Percentiles rank a stretch among this genome's conserved stretches.
These are phyloP conservation scores for Gila orcuttii DNA, from an alignment of 2,113 vertebrate genomes.

Conservation along the genomic window DNA sequence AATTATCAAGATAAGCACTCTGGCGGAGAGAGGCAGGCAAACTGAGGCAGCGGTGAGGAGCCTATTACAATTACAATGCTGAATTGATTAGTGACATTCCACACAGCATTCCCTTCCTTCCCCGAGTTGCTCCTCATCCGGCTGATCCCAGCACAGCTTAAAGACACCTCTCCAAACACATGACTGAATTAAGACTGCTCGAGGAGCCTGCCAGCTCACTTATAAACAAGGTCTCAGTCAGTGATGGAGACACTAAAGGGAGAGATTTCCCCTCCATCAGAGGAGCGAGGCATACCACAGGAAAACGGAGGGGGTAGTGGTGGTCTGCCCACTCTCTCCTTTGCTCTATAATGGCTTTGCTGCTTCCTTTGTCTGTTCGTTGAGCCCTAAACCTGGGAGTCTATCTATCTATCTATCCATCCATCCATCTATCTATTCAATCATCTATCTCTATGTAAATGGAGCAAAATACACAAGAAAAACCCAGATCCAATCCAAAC, in stretches of 20 bases:
- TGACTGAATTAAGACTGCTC: constrained; percentile 19
- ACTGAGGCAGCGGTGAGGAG: constrained; percentile 63
- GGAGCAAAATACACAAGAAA: no score
- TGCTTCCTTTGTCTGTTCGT: constrained; percentile 71
- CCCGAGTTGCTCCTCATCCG: constrained; percentile 5
- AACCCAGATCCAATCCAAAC: background rate
- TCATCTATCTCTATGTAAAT: no score
- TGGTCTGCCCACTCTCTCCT: background rate
- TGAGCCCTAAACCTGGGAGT: constrained; percentile 66
- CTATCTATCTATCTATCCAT: no score
- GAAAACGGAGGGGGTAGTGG: background rate
- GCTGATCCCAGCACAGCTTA: constrained; percentile 28
- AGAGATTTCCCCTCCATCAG: constrained; percentile 36
- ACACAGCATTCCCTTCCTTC: constrained; percentile 60
- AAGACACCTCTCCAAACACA: constrained; percentile 15
- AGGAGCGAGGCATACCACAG: constrained; percentile 1
- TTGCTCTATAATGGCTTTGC: background rate
- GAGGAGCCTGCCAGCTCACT: background rate
- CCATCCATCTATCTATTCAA: no score
- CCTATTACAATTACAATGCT: constrained; percentile 71
- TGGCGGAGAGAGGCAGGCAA: constrained; percentile 70
- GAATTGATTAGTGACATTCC: constrained; percentile 79
- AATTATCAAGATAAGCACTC: constrained; percentile 73
- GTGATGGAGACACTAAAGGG: background rate
- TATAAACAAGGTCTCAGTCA: constrained; percentile 14